phyloP scores from a whole-genome alignment of 1,140 invertebrate species.

The Pissodes strobi region DNA sequence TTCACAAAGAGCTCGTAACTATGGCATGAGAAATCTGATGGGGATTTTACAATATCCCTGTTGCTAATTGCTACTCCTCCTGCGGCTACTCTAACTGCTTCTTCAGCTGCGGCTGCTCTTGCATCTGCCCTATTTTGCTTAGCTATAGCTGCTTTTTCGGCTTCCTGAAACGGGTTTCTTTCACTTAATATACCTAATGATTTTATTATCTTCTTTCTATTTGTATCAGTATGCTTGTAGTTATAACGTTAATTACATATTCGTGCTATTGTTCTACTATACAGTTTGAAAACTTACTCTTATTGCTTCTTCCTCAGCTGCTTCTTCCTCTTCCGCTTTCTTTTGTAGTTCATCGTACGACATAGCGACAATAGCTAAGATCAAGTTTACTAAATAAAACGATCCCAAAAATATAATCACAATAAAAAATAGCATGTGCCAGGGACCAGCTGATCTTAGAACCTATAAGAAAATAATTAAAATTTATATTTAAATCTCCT shows the following conservation, averaged over 20 bases:
- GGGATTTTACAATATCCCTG: constrained; percentile 71
- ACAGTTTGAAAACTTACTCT: constrained; percentile 72
- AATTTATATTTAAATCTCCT: too few relatives aligned
- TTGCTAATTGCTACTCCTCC: constrained; percentile 66
- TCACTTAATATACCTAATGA: not conserved
- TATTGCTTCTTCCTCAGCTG: constrained; percentile 87
- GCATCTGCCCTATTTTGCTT: constrained; percentile 73
- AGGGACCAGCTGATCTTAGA: constrained; percentile 90
- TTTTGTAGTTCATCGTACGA: constrained; percentile 98
- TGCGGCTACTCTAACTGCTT: constrained; percentile 62
- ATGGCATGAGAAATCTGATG: constrained; percentile 85
- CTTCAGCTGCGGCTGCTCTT: constrained; percentile 63
- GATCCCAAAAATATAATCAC: constrained; percentile 98
- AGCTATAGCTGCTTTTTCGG: constrained; percentile 77
- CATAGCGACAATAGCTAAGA: constrained; percentile 99
- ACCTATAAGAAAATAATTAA: constrained; percentile 62
- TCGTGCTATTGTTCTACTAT: too few relatives aligned
- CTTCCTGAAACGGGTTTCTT: constrained; percentile 65
- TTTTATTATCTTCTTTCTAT: not conserved
- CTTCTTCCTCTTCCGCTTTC: constrained; percentile 95
- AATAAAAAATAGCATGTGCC: constrained; percentile 98
- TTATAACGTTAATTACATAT: too few relatives aligned
- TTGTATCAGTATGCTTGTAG: too few relatives aligned
- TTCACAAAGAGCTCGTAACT: constrained; percentile 89
- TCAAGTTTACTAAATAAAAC: constrained; percentile 98